A percentile compares a stretch with the other conserved stretches of the same genome.
Conservation (phyloP, 1,140 invertebrate genomes). For the Leptoteleia sp. region DNA sequence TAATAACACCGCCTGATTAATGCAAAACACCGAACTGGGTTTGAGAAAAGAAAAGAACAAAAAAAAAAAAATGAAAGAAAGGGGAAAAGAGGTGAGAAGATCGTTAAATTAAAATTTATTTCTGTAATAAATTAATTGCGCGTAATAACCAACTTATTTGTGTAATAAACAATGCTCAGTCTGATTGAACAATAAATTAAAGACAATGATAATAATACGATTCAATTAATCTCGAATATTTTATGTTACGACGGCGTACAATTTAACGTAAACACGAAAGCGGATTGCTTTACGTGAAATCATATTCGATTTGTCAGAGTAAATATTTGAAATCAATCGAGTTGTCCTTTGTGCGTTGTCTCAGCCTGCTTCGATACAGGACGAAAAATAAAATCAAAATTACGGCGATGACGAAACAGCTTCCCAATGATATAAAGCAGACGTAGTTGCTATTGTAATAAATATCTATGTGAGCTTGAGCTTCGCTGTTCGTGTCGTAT, state of each 20-base stretch:
- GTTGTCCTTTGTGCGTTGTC: constrained; percentile 18
- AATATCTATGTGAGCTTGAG: constrained; percentile 51
- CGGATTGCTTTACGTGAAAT: not conserved
- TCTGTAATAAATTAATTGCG: too few relatives aligned
- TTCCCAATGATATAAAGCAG: constrained; percentile 47
- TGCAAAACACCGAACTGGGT: too few relatives aligned
- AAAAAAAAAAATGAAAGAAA: too few relatives aligned
- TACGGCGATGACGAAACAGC: constrained; percentile 33
- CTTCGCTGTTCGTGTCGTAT: constrained; percentile 46
- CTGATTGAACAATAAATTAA: constrained; percentile 13
- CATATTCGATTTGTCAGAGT: constrained; percentile 34
- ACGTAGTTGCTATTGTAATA: constrained; percentile 33
- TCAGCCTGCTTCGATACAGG: constrained; percentile 26
- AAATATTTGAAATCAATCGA: constrained; percentile 59
- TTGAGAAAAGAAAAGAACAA: too few relatives aligned
- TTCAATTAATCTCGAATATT: constrained; percentile 3
- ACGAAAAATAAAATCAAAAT: constrained; percentile 32
- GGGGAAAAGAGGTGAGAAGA: too few relatives aligned
- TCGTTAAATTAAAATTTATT: too few relatives aligned
- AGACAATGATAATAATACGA: not conserved
- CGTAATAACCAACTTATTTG: too few relatives aligned
- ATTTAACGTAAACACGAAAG: constrained; percentile 8
- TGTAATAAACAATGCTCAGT: constrained; percentile 1
- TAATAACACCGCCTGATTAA: too few relatives aligned
- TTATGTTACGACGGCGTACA: not conserved